phyloP scores from a whole-genome alignment of 2,113 vertebrate species.

The Tretioscincus oriximinensis region DNA sequence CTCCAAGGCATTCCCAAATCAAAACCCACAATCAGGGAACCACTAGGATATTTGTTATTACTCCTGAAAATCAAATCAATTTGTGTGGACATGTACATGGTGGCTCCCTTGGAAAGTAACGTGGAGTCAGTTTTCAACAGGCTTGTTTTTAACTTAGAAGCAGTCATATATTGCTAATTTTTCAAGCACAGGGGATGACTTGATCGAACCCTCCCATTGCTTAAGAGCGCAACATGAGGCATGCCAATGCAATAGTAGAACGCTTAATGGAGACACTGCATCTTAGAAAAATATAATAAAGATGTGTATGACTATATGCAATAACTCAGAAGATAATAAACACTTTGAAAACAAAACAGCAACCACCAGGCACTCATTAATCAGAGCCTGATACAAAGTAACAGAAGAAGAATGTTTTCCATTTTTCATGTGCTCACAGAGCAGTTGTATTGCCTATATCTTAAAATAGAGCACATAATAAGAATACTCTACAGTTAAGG shows the following conservation, averaged over 20 bases:
- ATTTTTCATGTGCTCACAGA: neutral
- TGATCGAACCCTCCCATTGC: neutral
- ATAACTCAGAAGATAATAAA: neutral
- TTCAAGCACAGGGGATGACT: neutral
- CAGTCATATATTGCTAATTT: neutral
- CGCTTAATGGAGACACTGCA: neutral
- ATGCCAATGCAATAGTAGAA: neutral
- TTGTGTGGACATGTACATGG: neutral
- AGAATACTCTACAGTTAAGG: neutral
- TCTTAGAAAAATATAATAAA: neutral
- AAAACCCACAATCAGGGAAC: neutral
- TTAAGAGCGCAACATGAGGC: neutral
- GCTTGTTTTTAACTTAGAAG: neutral
- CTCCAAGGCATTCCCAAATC: neutral
- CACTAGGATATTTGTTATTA: neutral
- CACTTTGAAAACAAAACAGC: neutral
- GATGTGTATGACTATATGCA: neutral
- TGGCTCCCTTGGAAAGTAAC: neutral
- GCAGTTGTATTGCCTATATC: neutral
- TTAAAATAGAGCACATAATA: neutral
- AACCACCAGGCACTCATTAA: neutral
- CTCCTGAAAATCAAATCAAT: neutral
- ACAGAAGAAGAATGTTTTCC: neutral
- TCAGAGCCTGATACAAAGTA: constrained; percentile 2
- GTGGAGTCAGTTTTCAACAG: neutral